Percentiles rank a stretch among this genome's conserved stretches.
These are phyloP conservation scores for Hemibagrus wyckioides DNA, from an alignment of 2,113 vertebrate species.

Conservation along the genomic window DNA sequence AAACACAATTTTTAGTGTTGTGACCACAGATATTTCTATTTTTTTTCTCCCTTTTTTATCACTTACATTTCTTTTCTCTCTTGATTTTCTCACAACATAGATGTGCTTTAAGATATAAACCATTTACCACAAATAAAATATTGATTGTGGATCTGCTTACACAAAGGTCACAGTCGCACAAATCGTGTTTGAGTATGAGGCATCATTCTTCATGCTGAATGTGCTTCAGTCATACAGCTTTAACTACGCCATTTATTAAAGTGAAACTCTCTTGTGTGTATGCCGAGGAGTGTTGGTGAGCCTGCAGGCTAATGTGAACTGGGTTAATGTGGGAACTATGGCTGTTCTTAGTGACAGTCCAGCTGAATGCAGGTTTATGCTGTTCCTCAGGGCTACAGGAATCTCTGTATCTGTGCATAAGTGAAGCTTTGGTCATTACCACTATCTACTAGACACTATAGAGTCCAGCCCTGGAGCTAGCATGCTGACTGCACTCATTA, in stretches of 20 bases:
- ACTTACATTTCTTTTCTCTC: conserved; percentile 17
- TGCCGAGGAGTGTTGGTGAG: neutral
- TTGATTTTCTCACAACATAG: conserved; percentile 26
- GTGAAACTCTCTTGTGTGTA: neutral
- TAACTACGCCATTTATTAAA: conserved; percentile 28
- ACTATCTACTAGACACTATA: conserved; percentile 19
- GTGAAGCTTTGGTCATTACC: conserved; percentile 10
- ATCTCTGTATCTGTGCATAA: conserved; percentile 18
- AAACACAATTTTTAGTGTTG: conserved; percentile 1
- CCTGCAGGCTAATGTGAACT: conserved; percentile 16
- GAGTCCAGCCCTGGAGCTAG: conserved; percentile 2
- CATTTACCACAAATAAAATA: conserved; percentile 28
- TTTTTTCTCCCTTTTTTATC: neutral
- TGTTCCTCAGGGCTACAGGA: conserved; percentile 37
- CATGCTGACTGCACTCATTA: conserved; percentile 45
- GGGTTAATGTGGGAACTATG: neutral
- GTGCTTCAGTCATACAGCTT: conserved; percentile 23
- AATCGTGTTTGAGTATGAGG: conserved; percentile 4
- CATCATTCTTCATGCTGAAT: conserved; percentile 32
- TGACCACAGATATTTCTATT: conserved; percentile 33
- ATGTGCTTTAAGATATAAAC: conserved; percentile 32
- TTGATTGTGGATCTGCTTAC: conserved; percentile 30
- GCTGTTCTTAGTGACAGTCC: conserved; percentile 9
- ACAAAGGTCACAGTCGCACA: conserved; percentile 40
- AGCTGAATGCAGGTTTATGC: conserved; percentile 21